These are phyloP conservation scores for Noctilio leporinus DNA, from an alignment of 2,113 vertebrate species.

Conservation along the genomic window DNA sequence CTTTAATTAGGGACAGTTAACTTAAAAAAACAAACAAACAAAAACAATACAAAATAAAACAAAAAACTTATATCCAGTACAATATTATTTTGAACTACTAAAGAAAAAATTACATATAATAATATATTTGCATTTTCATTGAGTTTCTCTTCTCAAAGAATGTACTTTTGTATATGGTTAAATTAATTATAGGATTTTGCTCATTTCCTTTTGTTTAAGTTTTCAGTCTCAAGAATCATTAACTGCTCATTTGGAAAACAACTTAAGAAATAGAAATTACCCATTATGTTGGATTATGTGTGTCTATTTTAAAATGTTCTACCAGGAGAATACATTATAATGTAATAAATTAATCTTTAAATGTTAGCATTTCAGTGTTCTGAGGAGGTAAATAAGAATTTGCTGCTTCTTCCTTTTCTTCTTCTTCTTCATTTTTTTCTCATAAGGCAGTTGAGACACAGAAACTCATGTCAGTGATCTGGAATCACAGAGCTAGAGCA, in stretches of 20 bases:
- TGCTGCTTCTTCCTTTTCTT: no score
- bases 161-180: not conserved
- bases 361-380: not conserved
- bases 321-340: not conserved
- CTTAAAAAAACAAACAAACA: no score
- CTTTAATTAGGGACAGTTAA: not conserved
- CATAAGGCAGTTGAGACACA: not conserved
- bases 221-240: conserved; percentile 24
- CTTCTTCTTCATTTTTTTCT: not conserved
- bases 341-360: not conserved
- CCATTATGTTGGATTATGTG: not conserved
- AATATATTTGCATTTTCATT: not conserved
- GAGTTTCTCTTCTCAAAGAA: not conserved
- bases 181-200: not conserved
- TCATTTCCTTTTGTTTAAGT: conserved; percentile 8
- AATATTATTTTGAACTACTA: not conserved
- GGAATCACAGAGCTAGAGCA: accelerated
- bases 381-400: not conserved
- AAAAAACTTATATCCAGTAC: not conserved
- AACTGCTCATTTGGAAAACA: conserved; percentile 32
- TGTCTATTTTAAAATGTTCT: not conserved
- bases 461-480: accelerated
- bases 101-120: not conserved
- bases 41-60: no score
- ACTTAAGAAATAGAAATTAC: conserved; percentile 30